These are phyloP conservation scores for Axinella damicornis DNA, from an alignment of 37 sponge, comb jelly and placozoan genomes.

Conservation along the genomic window DNA sequence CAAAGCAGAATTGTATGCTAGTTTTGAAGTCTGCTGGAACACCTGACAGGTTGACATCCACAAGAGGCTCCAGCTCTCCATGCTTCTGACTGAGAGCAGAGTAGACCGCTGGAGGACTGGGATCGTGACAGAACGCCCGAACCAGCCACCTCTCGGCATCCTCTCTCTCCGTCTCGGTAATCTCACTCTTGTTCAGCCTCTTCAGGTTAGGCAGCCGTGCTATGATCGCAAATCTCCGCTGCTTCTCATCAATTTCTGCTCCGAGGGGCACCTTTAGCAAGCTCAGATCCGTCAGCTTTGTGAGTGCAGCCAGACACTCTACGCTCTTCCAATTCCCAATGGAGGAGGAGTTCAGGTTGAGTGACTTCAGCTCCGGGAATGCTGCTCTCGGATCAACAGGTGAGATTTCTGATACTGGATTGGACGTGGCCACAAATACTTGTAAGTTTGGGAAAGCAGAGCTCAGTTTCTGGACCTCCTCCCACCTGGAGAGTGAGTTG, in stretches of 20 bases:
- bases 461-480: slow-evolving; percentile 39
- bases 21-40: neutral
- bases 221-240: slow-evolving; percentile 54
- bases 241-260: slow-evolving; percentile 35
- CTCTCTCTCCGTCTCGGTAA: slow-evolving; percentile 53
- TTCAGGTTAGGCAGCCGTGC: slow-evolving; percentile 41
- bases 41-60: slow-evolving; percentile 31
- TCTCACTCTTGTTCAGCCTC: slow-evolving; percentile 59
- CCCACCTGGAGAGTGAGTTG: slow-evolving; percentile 41
- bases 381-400: neutral
- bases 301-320: slow-evolving; percentile 24
- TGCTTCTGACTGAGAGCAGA: slow-evolving; percentile 35
- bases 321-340: slow-evolving; percentile 46
- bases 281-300: slow-evolving; percentile 34
- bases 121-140: slow-evolving; percentile 5
- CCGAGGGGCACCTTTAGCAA: slow-evolving; percentile 45
- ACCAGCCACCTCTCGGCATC: slow-evolving; percentile 72
- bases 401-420: slow-evolving; percentile 20
- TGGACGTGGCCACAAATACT: slow-evolving; percentile 19
- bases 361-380: slow-evolving; percentile 18
- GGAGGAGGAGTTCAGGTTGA: slow-evolving; percentile 44
- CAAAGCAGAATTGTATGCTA: slow-evolving; percentile 36
- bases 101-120: slow-evolving; percentile 25
- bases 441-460: slow-evolving; percentile 54
- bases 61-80: slow-evolving; percentile 46